Percentiles rank a stretch among this genome's conserved stretches.
phyloP scores from a whole-genome alignment of 2,113 vertebrate species.

The Pandion haliaetus region DNA sequence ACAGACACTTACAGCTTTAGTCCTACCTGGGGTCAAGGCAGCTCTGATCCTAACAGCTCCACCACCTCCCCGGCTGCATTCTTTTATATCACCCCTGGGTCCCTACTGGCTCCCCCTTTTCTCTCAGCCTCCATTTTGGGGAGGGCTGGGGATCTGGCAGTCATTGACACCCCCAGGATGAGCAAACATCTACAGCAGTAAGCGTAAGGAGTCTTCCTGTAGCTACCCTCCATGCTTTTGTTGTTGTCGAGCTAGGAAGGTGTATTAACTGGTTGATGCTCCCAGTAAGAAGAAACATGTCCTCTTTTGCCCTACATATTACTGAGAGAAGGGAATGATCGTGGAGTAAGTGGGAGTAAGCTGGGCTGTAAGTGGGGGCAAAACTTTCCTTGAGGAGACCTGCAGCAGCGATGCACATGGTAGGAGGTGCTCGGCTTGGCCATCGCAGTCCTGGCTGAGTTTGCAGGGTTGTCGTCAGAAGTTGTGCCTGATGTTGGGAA shows the following conservation, averaged over 20 bases:
- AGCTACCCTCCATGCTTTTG: not conserved
- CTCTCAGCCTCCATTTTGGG: not conserved
- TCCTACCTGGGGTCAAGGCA: fast-evolving
- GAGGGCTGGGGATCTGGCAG: not conserved
- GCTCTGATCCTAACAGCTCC: not conserved
- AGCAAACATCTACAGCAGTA: not conserved
- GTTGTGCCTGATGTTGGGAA: not conserved
- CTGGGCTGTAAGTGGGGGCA: not conserved
- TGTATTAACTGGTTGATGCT: not conserved
- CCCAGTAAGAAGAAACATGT: not conserved
- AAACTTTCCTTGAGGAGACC: not conserved
- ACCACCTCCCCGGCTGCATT: not conserved
- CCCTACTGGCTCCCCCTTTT: not conserved
- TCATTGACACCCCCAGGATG: not conserved
- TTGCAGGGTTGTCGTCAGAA: not conserved
- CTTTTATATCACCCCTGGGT: not conserved
- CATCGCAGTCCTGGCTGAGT: fast-evolving
- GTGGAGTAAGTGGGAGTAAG: not conserved
- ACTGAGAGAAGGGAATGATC: not conserved
- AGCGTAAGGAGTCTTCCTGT: not conserved
- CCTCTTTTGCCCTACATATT: not conserved
- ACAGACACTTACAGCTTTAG: not conserved
- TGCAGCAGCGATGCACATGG: fast-evolving
- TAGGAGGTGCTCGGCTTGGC: fast-evolving
- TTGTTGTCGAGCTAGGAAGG: not conserved